Conservation (phyloP, 2,888 invertebrate species). For the Aquatica leii region DNA sequence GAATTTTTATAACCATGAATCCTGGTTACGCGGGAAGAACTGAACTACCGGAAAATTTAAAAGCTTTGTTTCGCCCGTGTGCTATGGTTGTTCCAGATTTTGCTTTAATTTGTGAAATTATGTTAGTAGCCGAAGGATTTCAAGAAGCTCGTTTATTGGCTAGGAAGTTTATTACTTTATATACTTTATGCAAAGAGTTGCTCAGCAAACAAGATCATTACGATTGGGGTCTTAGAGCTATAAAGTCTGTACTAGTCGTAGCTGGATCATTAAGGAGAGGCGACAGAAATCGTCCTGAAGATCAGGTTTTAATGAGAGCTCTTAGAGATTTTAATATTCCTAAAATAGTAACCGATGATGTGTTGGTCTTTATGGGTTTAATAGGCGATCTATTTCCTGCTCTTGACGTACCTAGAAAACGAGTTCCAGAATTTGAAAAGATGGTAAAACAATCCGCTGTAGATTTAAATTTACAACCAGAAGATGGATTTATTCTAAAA, state of each 20-base stretch:
- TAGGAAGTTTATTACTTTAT: conserved; percentile 92
- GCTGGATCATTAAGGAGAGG: conserved; percentile 89
- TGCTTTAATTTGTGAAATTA: conserved; percentile 95
- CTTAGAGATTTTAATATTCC: conserved; percentile 94
- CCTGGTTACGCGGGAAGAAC: conserved; percentile 94
- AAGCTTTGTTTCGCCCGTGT: conserved; percentile 83
- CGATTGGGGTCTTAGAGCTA: conserved; percentile 95
- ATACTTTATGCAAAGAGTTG: conserved; percentile 88
- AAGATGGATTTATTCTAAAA: conserved; percentile 87
- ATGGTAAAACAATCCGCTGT: conserved; percentile 77
- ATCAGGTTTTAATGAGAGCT: conserved; percentile 94
- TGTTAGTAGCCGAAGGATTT: conserved; percentile 96
- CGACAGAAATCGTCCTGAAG: conserved; percentile 81
- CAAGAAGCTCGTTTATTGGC: conserved; percentile 90
- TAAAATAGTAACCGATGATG: conserved; percentile 92
- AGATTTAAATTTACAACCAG: conserved; percentile 88
- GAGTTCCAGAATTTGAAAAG: conserved; percentile 85
- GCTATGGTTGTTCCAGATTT: conserved; percentile 98
- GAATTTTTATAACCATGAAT: conserved; percentile 97
- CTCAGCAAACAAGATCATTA: conserved; percentile 96
- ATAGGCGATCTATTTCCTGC: conserved; percentile 94
- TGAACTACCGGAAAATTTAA: conserved; percentile 84
- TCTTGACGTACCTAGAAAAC: conserved; percentile 88
- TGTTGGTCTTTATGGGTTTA: conserved; percentile 91
- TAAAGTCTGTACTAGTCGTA: conserved; percentile 94